Base-by-base conservation (phyloP, 92 coral and sea anemone species). In the Micromussa lordhowensis region DNA sequence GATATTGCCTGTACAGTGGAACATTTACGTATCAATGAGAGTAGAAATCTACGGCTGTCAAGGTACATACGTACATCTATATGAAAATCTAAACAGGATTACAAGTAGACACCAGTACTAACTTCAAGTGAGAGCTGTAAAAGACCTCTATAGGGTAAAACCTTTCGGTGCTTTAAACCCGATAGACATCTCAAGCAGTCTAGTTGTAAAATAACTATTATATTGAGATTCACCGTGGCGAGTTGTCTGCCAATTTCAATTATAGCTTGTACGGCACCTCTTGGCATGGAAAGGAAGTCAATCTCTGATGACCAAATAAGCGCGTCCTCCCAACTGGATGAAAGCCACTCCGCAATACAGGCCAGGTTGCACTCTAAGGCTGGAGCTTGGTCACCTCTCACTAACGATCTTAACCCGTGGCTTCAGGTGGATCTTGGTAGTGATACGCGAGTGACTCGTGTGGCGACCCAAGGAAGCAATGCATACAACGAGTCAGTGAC, bases 201-300 rank as follows among this genome's bases (percentile, higher is more conserved):
- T 44, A 44, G 29, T 61, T 61, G 64, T 58, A 58, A 58, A 58
- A 58, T 59, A 59, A 18, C 9, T 59, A 59, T 21, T 9, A 8
- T 8, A 8, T 44, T 44, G 51, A 44, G 51, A 44, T 44, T 44
- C 51, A 44, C 13, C 12, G 51, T 44, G 51, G 12, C 13, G 51
- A 44, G 8, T 44, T 12, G 51, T 44, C 51, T 8, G 13, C 51
- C 51, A 59, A 18, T 24, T 66, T 66, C 32, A 26, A 28, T 28
- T 66, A 9, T 28, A 80, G 83, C 51, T 61, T 80, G 83, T 57
- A 36, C 30, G 32, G 51, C 48, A 24, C 83, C 89, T 31, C 89
- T 85, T 34, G 89, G 89, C 38, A 85, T 82, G 86, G 86, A 44
- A 72, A 40, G 77, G 24, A 11, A 19, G 19, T 61, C 77, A 64